These are phyloP conservation scores for Eucriotettix oculatus DNA, from an alignment of 2,888 invertebrate genomes.

Conservation along the genomic window DNA sequence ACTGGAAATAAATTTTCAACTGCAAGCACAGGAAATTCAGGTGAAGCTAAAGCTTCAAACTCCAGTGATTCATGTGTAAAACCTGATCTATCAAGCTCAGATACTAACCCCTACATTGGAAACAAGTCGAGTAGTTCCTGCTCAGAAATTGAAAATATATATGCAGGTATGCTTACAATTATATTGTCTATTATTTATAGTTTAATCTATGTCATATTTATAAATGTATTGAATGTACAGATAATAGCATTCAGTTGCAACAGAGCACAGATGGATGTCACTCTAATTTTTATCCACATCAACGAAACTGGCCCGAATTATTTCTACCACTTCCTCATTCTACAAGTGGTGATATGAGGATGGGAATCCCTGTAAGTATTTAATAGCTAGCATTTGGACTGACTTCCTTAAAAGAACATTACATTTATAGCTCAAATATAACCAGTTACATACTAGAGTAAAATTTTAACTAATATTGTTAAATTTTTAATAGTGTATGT, in stretches of 20 bases:
- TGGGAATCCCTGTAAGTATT: too few species aligned
- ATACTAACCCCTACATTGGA: conserved; percentile 9
- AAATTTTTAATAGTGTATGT: too few species aligned
- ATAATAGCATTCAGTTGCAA: background rate
- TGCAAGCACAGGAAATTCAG: conserved; percentile 12
- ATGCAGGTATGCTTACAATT: conserved; percentile 6
- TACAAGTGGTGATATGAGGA: background rate
- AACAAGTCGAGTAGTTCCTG: conserved; percentile 11
- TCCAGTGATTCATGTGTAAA: conserved; percentile 14
- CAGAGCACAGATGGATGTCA: background rate
- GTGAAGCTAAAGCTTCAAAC: conserved; percentile 16
- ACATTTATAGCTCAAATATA: too few species aligned
- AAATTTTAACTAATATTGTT: too few species aligned
- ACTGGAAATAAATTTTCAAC: conserved; percentile 13
- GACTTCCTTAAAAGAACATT: too few species aligned
- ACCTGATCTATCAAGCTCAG: conserved; percentile 8
- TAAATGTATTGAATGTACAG: too few species aligned
- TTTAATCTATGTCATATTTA: background rate
- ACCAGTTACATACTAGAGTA: too few species aligned
- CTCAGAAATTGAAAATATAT: conserved; percentile 10
- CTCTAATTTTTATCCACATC: background rate
- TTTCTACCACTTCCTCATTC: conserved; percentile 35
- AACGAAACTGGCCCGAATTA: conserved; percentile 36
- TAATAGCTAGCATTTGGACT: too few species aligned
- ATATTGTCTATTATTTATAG: background rate